Evolutionary conservation across 1,140 invertebrate species (phyloP), one percentile per base, ranked within the genome.

Genomic region (Pantala flavescens): DNA sequence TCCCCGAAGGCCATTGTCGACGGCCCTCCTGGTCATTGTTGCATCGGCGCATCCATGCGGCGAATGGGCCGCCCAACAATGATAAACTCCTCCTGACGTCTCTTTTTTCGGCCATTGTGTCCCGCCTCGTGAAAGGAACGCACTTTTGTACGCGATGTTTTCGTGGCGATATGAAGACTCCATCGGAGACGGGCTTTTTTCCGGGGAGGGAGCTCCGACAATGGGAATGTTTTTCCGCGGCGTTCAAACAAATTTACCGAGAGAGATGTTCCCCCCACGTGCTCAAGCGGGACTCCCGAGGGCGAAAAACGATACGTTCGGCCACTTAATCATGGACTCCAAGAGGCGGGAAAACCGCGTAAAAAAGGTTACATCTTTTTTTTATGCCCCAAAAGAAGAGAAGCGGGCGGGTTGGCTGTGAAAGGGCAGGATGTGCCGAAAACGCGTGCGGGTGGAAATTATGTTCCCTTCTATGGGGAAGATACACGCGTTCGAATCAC

Each of bases 151-250:
- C 49, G 49, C 49, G 16, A 63, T 63, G 49, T 63, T 63, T 63
- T 63, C 49, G 49, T 63, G 16, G n/a, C 49, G 49, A 63, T 63
- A 63, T 63, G 49, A 63, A 63, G 49, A 63, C 49, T 63, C 49
- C 49, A 63, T 63, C 49, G 49, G 49, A 21, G 49, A 21, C n/a
- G 16, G 49, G 49, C 3, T 3, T 14, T 63, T 63, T 19, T 12
- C 16, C 43, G 43, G 16, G 9, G 16, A 49, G n/a, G n/a, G 28
- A 36, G 28, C 3, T 2, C 28, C 12, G 3, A 63, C 49, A 63
- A 63, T 19, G 49, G 49, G 49, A 63, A 21, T 63, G 49, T 63
- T 63, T 63, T 63, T 63, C 49, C n/a, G 49, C 49, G 49, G 12
- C 49, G n/a, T 63, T 63, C 49, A 63, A 16, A 63, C 49, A 63